Evolutionary conservation across 2,113 vertebrate species (phyloP).

Genomic region (Microcebus ravelobensis): DNA sequence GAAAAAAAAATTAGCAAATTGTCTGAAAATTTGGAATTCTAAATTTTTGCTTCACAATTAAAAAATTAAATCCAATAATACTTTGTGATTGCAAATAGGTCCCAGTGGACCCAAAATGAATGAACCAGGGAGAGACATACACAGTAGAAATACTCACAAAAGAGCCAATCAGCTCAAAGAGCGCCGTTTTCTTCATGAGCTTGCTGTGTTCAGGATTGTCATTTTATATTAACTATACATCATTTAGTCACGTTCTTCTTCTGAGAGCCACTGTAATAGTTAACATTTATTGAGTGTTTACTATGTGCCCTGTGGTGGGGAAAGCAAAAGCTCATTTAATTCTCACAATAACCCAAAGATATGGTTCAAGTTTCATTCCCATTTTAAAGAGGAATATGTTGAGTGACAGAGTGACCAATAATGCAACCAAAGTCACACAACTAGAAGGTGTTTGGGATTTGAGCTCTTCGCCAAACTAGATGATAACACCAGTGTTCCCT

Average conservation of each 20-base stretch:
- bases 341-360: neutral
- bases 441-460: neutral
- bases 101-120: neutral
- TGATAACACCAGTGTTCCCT: neutral
- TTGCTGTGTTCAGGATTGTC: neutral
- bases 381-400: neutral
- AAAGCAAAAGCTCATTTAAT: neutral
- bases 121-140: neutral
- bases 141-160: neutral
- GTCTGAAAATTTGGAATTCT: neutral
- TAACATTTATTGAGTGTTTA: too few species aligned
- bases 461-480: neutral
- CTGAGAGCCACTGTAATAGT: neutral
- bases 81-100: neutral
- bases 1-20: neutral
- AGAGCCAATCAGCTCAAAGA: rapidly evolving
- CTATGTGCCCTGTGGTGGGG: too few species aligned
- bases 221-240: neutral
- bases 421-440: neutral
- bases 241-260: neutral
- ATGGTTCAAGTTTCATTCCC: neutral
- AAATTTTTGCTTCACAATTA: neutral
- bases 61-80: neutral
- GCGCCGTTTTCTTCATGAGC: rapidly evolving
- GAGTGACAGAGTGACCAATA: neutral